Evolutionary conservation across 2,888 invertebrate genomes (phyloP).

Genomic region (Cheilosia grossa): DNA sequence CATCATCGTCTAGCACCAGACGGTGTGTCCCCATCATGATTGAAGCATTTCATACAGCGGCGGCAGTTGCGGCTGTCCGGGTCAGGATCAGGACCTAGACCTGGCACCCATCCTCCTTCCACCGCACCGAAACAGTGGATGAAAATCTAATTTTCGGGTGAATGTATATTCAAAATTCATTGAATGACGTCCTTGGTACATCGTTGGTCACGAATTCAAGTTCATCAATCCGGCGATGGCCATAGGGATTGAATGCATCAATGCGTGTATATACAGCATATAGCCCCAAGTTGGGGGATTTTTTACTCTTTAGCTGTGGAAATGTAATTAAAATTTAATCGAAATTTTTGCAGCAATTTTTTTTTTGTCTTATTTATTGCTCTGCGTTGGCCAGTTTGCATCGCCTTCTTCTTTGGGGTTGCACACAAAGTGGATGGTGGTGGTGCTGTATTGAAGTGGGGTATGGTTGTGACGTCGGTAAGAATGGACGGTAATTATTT

Average conservation of each 20-base stretch:
- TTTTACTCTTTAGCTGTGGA: conserved; percentile 35
- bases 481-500: neutral
- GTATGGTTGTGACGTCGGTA: neutral
- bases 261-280: neutral
- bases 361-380: neutral
- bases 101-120: neutral
- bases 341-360: conserved; percentile 51
- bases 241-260: conserved; percentile 19
- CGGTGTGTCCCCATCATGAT: conserved; percentile 14
- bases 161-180: conserved; percentile 65
- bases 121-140: conserved; percentile 36
- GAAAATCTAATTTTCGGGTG: conserved; percentile 72
- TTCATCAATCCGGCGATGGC: conserved; percentile 28
- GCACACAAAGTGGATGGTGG: neutral
- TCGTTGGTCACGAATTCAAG: conserved; percentile 43
- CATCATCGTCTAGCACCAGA: conserved; percentile 6
- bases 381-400: neutral
- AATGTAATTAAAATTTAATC: conserved; percentile 73
- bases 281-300: conserved; percentile 36
- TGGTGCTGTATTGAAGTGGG: conserved; percentile 24
- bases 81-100: conserved; percentile 37
- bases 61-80: neutral
- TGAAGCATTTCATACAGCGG: conserved; percentile 23
- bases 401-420: conserved; percentile 5
- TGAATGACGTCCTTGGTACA: conserved; percentile 22